Conservation (phyloP, 2,113 vertebrate species). For the Percina caprodes region DNA sequence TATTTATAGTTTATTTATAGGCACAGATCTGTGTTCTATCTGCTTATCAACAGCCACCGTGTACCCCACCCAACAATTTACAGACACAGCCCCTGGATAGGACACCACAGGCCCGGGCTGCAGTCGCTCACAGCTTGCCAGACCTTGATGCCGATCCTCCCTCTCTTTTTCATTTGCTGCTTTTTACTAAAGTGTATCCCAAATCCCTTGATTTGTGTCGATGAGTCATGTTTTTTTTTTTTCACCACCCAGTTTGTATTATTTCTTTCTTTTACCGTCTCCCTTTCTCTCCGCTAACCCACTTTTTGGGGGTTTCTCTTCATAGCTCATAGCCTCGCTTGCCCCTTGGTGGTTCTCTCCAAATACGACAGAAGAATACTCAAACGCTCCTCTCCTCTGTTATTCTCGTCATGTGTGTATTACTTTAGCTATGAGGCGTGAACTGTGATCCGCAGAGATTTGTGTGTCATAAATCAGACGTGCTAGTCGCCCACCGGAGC, state of each 20-base stretch:
- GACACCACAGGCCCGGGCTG: conserved; percentile 64
- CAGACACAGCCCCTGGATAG: conserved; percentile 64
- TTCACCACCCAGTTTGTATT: conserved; percentile 21
- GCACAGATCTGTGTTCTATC: conserved; percentile 68
- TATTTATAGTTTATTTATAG: conserved; percentile 79
- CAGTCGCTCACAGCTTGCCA: conserved; percentile 51
- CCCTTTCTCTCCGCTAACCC: conserved; percentile 32
- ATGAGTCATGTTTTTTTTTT: conserved; percentile 37
- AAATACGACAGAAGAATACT: conserved; percentile 8
- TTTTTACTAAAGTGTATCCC: conserved; percentile 28
- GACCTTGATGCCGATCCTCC: conserved; percentile 53
- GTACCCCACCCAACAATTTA: conserved; percentile 81
- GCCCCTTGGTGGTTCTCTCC: conserved; percentile 19
- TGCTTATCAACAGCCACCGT: conserved; percentile 75
- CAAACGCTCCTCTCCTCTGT: conserved; percentile 6
- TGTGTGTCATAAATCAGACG: conserved; percentile 53
- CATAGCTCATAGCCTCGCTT: conserved; percentile 7
- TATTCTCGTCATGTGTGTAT: conserved; percentile 22
- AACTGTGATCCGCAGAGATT: conserved; percentile 43
- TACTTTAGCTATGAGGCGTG: conserved; percentile 42
- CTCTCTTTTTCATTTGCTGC: conserved; percentile 45
- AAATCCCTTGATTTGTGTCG: conserved; percentile 47
- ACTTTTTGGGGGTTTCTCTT: conserved; percentile 25
- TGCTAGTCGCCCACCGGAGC: conserved; percentile 6
- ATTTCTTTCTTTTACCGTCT: conserved; percentile 29